phyloP scores from a whole-genome alignment of 2,113 vertebrate genomes.

The Protobothrops flavoviridis region DNA sequence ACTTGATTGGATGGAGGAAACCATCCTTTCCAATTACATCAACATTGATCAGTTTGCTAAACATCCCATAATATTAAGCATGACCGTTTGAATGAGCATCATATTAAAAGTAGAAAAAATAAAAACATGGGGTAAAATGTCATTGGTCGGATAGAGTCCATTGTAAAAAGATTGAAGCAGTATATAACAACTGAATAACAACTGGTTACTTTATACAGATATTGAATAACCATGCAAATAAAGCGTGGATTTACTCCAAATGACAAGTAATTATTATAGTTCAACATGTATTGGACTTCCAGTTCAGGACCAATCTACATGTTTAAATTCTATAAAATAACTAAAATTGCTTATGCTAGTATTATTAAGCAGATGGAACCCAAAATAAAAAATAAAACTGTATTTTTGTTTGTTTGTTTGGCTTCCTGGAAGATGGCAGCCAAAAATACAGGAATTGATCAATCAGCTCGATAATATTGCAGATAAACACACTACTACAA shows the following conservation, averaged over 20 bases:
- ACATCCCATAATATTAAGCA: no score
- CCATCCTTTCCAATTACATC: no score
- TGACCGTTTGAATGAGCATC: no score
- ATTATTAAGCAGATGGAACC: background rate
- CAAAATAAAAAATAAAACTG: conserved; percentile 15
- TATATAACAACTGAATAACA: no score
- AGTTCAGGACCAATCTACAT: background rate
- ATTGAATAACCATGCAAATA: background rate
- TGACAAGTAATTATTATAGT: background rate
- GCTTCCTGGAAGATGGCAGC: conserved; percentile 77
- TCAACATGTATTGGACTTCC: background rate
- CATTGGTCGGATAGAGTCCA: no score
- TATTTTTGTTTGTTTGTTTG: conserved; percentile 31
- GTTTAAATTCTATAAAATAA: background rate
- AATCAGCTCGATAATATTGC: conserved; percentile 66
- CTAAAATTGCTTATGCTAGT: background rate
- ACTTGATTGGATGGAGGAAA: no score
- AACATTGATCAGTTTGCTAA: no score
- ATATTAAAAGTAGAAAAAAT: no score
- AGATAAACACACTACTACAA: conserved; percentile 21
- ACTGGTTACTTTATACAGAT: background rate
- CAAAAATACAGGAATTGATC: conserved; percentile 76
- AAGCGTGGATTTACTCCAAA: background rate
- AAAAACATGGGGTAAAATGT: no score
- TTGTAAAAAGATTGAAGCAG: no score